Evolutionary conservation across 2,113 vertebrate species (phyloP).

Genomic region (Rattus norvegicus): DNA sequence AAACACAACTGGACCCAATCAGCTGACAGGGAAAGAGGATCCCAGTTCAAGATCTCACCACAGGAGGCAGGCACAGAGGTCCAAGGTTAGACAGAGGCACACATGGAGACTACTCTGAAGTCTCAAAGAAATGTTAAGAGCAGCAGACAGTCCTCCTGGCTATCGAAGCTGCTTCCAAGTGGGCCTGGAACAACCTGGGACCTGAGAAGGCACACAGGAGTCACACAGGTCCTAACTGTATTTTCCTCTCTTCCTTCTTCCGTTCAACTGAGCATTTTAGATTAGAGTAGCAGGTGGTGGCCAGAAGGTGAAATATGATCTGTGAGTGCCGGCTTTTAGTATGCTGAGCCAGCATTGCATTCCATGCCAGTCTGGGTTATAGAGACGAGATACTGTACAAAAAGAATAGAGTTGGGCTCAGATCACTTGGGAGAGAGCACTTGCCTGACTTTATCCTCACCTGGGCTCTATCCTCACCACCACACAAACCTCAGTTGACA

Average conservation of each 20-base stretch:
- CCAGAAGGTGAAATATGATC: not conserved
- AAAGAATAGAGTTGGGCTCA: not conserved
- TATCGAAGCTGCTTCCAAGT: not conserved
- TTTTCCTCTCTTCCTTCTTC: not conserved
- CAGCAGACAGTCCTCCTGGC: not conserved
- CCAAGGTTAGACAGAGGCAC: not conserved
- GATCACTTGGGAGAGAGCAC: not conserved
- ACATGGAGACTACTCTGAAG: fast-evolving
- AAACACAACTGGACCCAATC: not conserved
- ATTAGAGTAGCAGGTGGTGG: not conserved
- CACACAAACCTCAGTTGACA: not conserved
- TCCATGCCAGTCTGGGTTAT: not conserved
- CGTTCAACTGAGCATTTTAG: not conserved
- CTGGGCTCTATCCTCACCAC: not conserved
- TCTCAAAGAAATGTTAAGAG: not conserved
- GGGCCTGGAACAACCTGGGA: not conserved
- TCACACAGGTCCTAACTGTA: not conserved
- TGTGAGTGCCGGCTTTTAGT: not conserved
- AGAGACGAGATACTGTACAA: not conserved
- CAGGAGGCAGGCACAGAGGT: not conserved
- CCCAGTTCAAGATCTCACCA: not conserved
- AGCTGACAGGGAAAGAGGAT: not conserved
- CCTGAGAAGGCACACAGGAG: not conserved
- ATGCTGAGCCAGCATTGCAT: not conserved
- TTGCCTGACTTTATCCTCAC: no score